Percentiles rank a stretch among this genome's conserved stretches.
phyloP scores from a whole-genome alignment of 2,113 vertebrate species.

The Crotalus helleri region DNA sequence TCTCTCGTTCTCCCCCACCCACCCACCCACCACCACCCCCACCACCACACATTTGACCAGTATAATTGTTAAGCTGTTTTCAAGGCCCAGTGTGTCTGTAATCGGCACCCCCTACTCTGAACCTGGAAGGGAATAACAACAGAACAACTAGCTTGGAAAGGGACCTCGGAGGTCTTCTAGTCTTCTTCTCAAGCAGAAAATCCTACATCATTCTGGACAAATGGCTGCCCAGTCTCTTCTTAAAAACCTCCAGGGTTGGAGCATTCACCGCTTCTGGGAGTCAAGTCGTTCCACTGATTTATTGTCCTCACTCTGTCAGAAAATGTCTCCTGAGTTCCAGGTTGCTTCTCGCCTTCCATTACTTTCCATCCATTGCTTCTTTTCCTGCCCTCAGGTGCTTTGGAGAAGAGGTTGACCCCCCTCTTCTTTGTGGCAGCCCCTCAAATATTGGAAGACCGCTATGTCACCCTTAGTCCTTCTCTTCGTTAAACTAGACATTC shows the following conservation, averaged over 20 bases:
- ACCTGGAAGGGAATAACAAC: background rate
- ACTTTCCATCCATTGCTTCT: background rate
- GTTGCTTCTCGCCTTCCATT: background rate
- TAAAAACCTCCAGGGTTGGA: background rate
- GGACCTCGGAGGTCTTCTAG: background rate
- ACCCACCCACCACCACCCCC: no score
- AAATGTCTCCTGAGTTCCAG: background rate
- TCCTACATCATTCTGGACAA: background rate
- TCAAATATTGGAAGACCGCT: background rate
- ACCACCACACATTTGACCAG: background rate
- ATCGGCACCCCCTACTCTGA: constrained; percentile 43
- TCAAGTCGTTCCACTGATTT: background rate
- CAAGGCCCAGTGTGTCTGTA: constrained; percentile 22
- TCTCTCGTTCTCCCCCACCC: background rate
- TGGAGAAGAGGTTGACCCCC: background rate
- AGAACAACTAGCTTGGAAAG: background rate
- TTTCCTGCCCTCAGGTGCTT: background rate
- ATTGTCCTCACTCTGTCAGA: background rate
- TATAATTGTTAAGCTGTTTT: constrained; percentile 11
- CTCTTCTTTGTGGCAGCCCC: no score
- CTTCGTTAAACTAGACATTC: no score
- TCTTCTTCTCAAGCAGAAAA: background rate
- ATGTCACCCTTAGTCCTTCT: background rate
- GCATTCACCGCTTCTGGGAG: background rate
- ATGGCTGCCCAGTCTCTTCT: background rate